Evolutionary conservation across 1,140 invertebrate species (phyloP).

Genomic region (Phortica variegata): DNA sequence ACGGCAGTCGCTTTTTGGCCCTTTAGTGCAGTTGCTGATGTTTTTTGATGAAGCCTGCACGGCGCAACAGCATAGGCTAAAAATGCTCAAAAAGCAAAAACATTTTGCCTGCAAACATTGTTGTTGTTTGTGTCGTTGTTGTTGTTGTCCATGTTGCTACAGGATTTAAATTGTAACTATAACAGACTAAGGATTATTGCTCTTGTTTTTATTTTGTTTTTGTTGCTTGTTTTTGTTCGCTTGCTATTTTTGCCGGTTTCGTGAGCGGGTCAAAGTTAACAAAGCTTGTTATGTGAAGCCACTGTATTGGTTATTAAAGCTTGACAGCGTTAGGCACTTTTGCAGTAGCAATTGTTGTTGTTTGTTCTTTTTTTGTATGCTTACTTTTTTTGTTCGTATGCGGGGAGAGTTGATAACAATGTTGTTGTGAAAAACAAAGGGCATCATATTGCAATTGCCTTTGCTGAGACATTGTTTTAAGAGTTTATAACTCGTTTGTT

Average conservation of each 20-base stretch:
- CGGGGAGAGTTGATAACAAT: too few species aligned
- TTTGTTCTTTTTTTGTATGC: not conserved
- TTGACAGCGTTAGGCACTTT: too few species aligned
- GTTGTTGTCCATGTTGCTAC: slow-evolving; percentile 3
- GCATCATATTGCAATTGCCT: slow-evolving; percentile 7
- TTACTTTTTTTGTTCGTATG: too few species aligned
- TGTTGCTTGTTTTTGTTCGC: slow-evolving; percentile 20
- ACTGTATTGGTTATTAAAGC: slow-evolving; percentile 23
- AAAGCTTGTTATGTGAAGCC: slow-evolving; percentile 36
- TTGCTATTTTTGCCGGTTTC: not conserved
- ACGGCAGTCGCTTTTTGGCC: slow-evolving; percentile 3
- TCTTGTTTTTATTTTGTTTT: slow-evolving; percentile 1
- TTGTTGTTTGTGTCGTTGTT: slow-evolving; percentile 3
- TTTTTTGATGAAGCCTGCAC: too few species aligned
- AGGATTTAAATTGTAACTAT: slow-evolving; percentile 39
- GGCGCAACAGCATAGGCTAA: too few species aligned
- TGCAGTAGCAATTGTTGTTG: slow-evolving; percentile 19
- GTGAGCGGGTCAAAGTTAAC: slow-evolving; percentile 35
- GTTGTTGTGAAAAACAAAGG: slow-evolving; percentile 10
- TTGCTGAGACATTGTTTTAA: not conserved
- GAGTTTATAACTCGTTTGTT: not conserved
- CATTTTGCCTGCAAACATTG: too few species aligned
- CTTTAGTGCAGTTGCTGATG: slow-evolving; percentile 6
- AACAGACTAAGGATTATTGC: slow-evolving; percentile 24
- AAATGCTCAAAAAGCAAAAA: too few species aligned